These are phyloP conservation scores for Drosophila kanekoi DNA, from an alignment of 2,888 invertebrate species.

Conservation along the genomic window DNA sequence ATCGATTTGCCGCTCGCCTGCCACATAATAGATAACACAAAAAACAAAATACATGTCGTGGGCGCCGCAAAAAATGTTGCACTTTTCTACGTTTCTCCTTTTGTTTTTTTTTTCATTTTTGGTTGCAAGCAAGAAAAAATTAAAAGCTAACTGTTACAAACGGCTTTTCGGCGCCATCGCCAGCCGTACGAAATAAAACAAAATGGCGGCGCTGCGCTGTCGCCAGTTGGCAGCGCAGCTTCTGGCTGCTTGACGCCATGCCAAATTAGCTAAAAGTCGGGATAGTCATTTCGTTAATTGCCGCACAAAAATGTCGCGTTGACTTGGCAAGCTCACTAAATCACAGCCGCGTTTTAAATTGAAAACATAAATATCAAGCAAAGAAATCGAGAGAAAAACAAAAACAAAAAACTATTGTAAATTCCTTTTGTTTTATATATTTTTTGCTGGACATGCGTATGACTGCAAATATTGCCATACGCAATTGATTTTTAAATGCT, in stretches of 20 bases:
- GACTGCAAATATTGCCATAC: constrained; percentile 6
- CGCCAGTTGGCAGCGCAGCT: constrained; percentile 58
- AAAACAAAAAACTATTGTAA: constrained; percentile 16
- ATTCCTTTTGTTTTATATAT: not conserved
- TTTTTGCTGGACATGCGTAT: not conserved
- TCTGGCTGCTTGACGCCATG: constrained; percentile 77
- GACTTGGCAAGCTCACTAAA: constrained; percentile 58
- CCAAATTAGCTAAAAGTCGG: constrained; percentile 82
- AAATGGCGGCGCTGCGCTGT: constrained; percentile 59
- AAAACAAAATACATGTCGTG: constrained; percentile 29
- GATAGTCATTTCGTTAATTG: constrained; percentile 82
- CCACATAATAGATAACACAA: constrained; percentile 18
- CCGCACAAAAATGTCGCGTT: constrained; percentile 52
- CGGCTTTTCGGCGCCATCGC: constrained; percentile 79
- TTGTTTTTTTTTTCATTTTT: not conserved
- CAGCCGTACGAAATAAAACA: constrained; percentile 68
- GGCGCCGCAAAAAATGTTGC: constrained; percentile 34
- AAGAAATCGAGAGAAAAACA: constrained; percentile 13
- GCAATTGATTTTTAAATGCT: constrained; percentile 35
- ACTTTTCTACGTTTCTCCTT: constrained; percentile 9
- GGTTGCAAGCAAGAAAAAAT: constrained; percentile 46
- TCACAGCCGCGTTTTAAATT: constrained; percentile 55
- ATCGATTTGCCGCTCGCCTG: constrained; percentile 46
- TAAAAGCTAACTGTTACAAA: constrained; percentile 63
- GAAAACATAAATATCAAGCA: constrained; percentile 58